Evolutionary conservation across 2,113 vertebrate genomes (phyloP).

Genomic region (Oplegnathus fasciatus): DNA sequence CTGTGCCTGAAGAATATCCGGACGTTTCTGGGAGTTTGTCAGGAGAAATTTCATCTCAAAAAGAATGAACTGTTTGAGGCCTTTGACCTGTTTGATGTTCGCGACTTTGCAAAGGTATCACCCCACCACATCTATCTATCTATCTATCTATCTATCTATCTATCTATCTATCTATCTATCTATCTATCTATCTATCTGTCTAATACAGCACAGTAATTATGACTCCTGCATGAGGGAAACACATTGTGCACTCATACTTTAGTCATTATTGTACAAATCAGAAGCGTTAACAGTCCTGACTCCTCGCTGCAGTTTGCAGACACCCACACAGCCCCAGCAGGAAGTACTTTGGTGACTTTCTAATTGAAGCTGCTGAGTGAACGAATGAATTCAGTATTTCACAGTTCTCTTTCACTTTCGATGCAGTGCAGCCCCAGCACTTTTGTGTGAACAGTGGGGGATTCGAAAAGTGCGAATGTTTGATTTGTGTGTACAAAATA

Average conservation of each 20-base stretch:
- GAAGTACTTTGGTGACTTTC: slow-evolving; percentile 59
- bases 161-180: not conserved
- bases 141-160: not conserved
- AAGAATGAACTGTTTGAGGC: slow-evolving; percentile 93
- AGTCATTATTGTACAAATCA: slow-evolving; percentile 15
- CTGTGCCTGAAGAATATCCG: slow-evolving; percentile 97
- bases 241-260: not conserved
- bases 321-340: slow-evolving; percentile 62
- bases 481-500: slow-evolving; percentile 12
- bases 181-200: not conserved
- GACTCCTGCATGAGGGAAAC: not conserved
- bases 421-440: not conserved
- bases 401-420: slow-evolving; percentile 55
- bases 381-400: slow-evolving; percentile 7
- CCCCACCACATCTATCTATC: not conserved
- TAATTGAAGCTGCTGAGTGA: slow-evolving; percentile 40
- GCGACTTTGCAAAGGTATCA: slow-evolving; percentile 93
- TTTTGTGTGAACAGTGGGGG: not conserved
- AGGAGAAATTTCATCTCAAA: slow-evolving; percentile 89
- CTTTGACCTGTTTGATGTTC: slow-evolving; percentile 96
- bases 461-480: not conserved
- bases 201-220: not conserved
- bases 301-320: slow-evolving; percentile 61
- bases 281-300: not conserved
- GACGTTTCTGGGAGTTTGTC: slow-evolving; percentile 89